A percentile compares a stretch with the other conserved stretches of the same genome.
These are phyloP conservation scores for Leptinotarsa juncta DNA, from an alignment of 2,888 invertebrate genomes.

Conservation along the genomic window DNA sequence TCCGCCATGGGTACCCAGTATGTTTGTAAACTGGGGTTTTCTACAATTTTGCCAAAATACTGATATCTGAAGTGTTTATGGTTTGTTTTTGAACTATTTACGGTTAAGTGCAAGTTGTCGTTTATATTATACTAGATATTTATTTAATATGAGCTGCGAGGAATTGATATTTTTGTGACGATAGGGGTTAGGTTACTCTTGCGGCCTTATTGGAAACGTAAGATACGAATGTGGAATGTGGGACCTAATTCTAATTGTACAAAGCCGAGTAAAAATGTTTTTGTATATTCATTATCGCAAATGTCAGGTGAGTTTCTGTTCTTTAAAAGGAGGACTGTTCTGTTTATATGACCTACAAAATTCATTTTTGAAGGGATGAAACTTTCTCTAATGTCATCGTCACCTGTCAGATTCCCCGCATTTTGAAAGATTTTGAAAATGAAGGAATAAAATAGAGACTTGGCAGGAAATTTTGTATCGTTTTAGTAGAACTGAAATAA, in stretches of 20 bases:
- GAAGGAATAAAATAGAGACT: not conserved
- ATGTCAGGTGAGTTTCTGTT: conserved; percentile 52
- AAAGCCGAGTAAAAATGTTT: conserved; percentile 56
- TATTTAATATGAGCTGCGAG: conserved; percentile 45
- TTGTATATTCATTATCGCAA: conserved; percentile 48
- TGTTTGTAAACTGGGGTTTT: conserved; percentile 69
- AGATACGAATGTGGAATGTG: conserved; percentile 55
- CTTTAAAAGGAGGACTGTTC: conserved; percentile 37
- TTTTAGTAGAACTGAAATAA: conserved; percentile 6
- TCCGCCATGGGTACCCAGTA: conserved; percentile 66
- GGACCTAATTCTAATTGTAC: conserved; percentile 52
- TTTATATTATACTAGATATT: conserved; percentile 39
- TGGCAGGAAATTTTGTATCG: no score
- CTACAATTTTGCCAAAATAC: conserved; percentile 64
- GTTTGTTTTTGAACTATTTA: conserved; percentile 44
- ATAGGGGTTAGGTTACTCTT: conserved; percentile 66
- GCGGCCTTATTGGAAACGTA: conserved; percentile 63
- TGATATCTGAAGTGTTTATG: conserved; percentile 50
- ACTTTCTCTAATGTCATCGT: conserved; percentile 49
- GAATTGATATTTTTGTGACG: conserved; percentile 54
- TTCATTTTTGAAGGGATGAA: conserved; percentile 49
- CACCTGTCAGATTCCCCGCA: conserved; percentile 59
- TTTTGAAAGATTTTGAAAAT: conserved; percentile 20
- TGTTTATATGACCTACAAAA: conserved; percentile 54
- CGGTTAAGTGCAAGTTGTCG: conserved; percentile 39